Base-by-base conservation (phyloP, 30 jellyfish, hydroid and myxozoan species). In the Catostylus mosaicus region DNA sequence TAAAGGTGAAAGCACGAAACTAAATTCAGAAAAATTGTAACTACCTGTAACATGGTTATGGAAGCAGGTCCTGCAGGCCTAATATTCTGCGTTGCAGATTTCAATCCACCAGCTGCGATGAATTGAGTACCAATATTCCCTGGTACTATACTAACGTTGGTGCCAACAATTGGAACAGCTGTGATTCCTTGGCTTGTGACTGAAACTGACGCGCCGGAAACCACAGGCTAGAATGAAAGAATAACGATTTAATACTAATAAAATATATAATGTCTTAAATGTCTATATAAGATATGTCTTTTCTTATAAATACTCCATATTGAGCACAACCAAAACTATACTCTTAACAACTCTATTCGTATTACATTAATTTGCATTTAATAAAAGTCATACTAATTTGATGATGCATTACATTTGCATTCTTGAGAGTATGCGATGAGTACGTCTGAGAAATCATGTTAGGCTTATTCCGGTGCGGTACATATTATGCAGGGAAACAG, bases 121-220 rank as follows among this genome's bases (percentile, higher is more conserved):
- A 94, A 94, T 87, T 94, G 99, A 24, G 98, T 54, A 0, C 90
- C 90, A n/a, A 93, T 81, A 34, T 82, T 94, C 1, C 96, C 99
- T 4, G 96, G 97, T 27, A 94, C 99, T 62, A 94, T 88, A 67
- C 86, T 94, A 54, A 94, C 99, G 73, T 80, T 94, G 43, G 89
- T 87, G 46, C 99, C 99, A 70, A 96, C 96, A 36, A 94, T 94
- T 11, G 99, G 99, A 19, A 94, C 95, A 31, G 97, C 99, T 1
- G 99, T 94, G 3, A 94, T 83, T 2, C 95, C 96, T 30, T 92
- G 98, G 31, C 84, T 82, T 23, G 97, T 45, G 37, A 74, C 93
- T 16, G 93, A 62, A 24, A 78, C 77, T 29, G 96, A 64, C 2
- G 94, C 77, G 9, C 96, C 96, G 57, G 97, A 90, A 19, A 90